These are phyloP conservation scores for Apamea sordens DNA, from an alignment of 2,888 invertebrate genomes.

Conservation along the genomic window DNA sequence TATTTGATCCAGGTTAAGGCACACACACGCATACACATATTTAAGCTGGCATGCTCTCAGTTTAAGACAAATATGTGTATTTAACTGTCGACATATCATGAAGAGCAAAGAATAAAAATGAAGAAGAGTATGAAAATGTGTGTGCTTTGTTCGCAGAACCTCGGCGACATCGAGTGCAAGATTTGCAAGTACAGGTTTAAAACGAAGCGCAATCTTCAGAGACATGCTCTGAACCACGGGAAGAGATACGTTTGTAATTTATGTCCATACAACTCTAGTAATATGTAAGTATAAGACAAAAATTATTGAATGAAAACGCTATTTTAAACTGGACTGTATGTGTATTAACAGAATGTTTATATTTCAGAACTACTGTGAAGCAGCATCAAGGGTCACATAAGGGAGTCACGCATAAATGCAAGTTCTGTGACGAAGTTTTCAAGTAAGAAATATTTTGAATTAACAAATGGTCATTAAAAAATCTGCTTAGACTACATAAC, in stretches of 20 bases:
- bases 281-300: constrained; percentile 77
- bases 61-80: not conserved
- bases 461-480: not conserved
- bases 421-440: constrained; percentile 85
- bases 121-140: not conserved
- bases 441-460: constrained; percentile 77
- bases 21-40: not conserved
- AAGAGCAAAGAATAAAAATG: not conserved
- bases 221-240: constrained; percentile 84
- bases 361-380: constrained; percentile 84
- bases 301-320: too few species aligned
- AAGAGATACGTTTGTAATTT: constrained; percentile 85
- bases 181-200: constrained; percentile 85
- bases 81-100: not conserved
- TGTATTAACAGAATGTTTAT: not conserved
- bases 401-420: constrained; percentile 86
- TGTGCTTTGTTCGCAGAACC: constrained; percentile 70
- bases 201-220: constrained; percentile 80
- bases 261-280: constrained; percentile 83
- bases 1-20: not conserved
- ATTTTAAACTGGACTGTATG: not conserved
- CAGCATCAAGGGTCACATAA: constrained; percentile 87
- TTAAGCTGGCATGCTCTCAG: not conserved
- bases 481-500: not conserved
- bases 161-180: constrained; percentile 81